phyloP scores from a whole-genome alignment of 2,888 invertebrate genomes.

The Hymenopus coronatus region DNA sequence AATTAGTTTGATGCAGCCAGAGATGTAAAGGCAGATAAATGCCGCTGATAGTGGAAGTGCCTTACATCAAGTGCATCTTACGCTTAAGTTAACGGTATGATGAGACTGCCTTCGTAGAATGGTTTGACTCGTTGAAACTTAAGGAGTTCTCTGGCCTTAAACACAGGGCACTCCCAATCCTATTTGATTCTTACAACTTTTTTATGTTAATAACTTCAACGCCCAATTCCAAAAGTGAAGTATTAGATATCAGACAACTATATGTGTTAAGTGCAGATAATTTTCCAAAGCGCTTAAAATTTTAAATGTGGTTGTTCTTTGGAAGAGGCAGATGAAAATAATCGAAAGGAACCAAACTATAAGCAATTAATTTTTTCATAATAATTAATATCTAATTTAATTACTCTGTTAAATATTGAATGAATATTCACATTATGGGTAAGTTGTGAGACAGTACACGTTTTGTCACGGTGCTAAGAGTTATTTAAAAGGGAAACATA shows the following conservation, averaged over 20 bases:
- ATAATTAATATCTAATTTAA: no score
- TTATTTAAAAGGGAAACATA: no score
- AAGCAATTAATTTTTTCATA: no score
- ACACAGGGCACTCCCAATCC: neutral
- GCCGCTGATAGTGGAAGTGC: neutral
- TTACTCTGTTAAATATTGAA: no score
- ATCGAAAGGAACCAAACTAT: no score
- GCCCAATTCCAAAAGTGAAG: neutral
- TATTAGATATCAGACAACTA: neutral
- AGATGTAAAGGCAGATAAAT: neutral
- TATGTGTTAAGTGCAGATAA: no score
- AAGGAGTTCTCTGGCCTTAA: neutral
- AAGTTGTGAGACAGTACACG: no score
- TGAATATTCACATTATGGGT: no score
- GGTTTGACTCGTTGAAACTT: neutral
- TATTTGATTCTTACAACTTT: neutral
- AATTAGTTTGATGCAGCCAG: neutral
- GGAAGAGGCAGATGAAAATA: no score
- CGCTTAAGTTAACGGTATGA: neutral
- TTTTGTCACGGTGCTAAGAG: no score
- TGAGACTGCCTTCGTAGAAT: neutral
- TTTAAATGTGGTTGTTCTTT: no score
- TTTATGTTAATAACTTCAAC: neutral
- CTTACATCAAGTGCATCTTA: neutral
- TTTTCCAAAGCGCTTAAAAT: no score